Evolutionary conservation across 2,888 invertebrate genomes (phyloP).

Genomic region (Anoncus sp.): DNA sequence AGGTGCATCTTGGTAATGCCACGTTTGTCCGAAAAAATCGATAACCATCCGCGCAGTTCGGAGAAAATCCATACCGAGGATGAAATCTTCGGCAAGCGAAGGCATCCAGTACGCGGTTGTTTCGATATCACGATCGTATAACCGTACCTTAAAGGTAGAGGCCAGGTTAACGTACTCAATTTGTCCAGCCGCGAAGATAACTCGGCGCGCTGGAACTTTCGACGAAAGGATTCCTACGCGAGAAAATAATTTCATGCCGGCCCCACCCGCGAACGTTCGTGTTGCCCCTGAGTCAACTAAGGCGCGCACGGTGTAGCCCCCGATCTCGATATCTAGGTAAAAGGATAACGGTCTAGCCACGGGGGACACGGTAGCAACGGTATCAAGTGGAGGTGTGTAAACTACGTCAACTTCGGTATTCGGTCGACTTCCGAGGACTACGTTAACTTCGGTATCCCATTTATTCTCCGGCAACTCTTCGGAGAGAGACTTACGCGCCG

Average conservation of each 20-base stretch:
- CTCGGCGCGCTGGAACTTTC: background rate
- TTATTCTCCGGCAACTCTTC: too few relatives aligned
- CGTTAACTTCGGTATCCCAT: too few relatives aligned
- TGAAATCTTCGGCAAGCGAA: conserved; percentile 25
- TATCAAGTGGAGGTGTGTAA: too few relatives aligned
- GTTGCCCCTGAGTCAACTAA: conserved; percentile 36
- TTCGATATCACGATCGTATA: background rate
- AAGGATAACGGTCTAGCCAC: conserved; percentile 14
- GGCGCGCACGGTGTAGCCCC: conserved; percentile 8
- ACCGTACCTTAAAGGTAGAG: background rate
- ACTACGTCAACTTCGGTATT: too few relatives aligned
- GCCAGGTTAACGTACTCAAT: background rate
- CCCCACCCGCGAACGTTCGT: conserved; percentile 20
- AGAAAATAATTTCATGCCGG: background rate
- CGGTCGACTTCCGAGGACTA: too few relatives aligned
- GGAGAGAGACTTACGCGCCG: too few relatives aligned
- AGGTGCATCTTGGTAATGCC: conserved; percentile 14
- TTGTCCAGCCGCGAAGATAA: background rate
- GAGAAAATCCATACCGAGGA: conserved; percentile 38
- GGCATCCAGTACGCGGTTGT: conserved; percentile 9
- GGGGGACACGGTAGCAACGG: too few relatives aligned
- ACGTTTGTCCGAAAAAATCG: conserved; percentile 17
- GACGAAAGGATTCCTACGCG: background rate
- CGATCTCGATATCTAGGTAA: too few relatives aligned
- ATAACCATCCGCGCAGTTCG: conserved; percentile 15